Conservation (phyloP, 2,888 invertebrate genomes). For the Leptopterna dolabrata region DNA sequence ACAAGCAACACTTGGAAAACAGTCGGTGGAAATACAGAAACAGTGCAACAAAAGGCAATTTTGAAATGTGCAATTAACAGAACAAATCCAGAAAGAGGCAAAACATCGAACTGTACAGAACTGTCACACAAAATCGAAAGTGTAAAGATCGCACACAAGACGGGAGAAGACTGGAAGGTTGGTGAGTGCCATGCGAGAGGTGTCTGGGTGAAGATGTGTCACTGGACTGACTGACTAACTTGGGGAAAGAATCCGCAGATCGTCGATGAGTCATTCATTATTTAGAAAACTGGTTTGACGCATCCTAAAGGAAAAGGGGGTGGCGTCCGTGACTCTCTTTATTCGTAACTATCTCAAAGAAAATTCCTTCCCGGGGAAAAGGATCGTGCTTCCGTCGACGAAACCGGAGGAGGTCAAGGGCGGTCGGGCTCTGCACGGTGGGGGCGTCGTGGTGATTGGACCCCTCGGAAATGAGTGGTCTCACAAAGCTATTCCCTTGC, state of each 20-base stretch:
- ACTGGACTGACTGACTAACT: conserved; percentile 6
- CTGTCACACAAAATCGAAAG: background rate
- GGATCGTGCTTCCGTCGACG: background rate
- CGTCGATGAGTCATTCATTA: background rate
- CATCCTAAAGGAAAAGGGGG: background rate
- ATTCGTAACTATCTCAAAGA: background rate
- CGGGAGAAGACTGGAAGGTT: background rate
- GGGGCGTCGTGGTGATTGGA: no score
- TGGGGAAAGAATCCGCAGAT: background rate
- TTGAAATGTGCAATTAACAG: background rate
- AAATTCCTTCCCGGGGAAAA: background rate
- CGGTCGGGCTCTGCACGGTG: background rate
- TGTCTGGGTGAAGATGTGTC: background rate
- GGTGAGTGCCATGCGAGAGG: background rate
- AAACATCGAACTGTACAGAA: background rate
- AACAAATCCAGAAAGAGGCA: background rate
- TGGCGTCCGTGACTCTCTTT: background rate
- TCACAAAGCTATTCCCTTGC: no score
- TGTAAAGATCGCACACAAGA: background rate
- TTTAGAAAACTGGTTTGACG: background rate
- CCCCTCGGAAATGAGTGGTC: no score
- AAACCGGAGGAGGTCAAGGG: background rate
- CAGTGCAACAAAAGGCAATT: background rate
- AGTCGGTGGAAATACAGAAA: background rate
- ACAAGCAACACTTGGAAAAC: background rate